Base-by-base conservation (phyloP, 2,888 invertebrate species). In the Lycaena phlaeas region DNA sequence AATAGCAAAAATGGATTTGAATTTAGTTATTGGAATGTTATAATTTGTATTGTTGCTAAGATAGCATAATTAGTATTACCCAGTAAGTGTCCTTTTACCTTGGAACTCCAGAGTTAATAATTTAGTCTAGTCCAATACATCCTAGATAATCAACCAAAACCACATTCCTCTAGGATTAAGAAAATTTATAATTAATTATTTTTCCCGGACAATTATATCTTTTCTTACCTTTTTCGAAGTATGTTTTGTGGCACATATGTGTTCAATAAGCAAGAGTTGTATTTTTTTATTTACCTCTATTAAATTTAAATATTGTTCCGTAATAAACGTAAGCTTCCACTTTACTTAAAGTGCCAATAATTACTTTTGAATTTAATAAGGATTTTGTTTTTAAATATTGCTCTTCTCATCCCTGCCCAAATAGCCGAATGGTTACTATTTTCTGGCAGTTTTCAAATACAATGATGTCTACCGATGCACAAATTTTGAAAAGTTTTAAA, bases 141-240 rank as follows among this genome's bases (percentile, higher is more conserved):
- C 59, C 56, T 44, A 48, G 52, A 59, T 51, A 48, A 59, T 46
- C 57, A 63, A 56, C 61, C 64, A 59, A 45, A 64, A 59, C 72
- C 78, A 81, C 81, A 82, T 81, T 82, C 81, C 81, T 74, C 53
- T 82, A 81, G 78, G 53, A 46, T 66, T 79, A 79, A 78, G 76
- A 54, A 36, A 40, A 38, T 28, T 18, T 30, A 36, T 22, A n/a
- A n/a, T 22, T n/a, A 38, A 29, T 28, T n/a, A 18, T 22, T 50
- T 57, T 40, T 49, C 50, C 49, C 45, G n/a, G n/a, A 50, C 46
- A 51, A 49, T 36, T 49, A 39, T 30, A 44, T 48, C 30, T 5
- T 30, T n/a, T 4, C 29, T 14, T n/a, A n/a, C n/a, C 14, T n/a
- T n/a, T n/a, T n/a, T n/a, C n/a, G n/a, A n/a, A n/a, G n/a, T n/a